Base-by-base conservation (phyloP, 2,113 vertebrate species). In the Tringa solitaria region DNA sequence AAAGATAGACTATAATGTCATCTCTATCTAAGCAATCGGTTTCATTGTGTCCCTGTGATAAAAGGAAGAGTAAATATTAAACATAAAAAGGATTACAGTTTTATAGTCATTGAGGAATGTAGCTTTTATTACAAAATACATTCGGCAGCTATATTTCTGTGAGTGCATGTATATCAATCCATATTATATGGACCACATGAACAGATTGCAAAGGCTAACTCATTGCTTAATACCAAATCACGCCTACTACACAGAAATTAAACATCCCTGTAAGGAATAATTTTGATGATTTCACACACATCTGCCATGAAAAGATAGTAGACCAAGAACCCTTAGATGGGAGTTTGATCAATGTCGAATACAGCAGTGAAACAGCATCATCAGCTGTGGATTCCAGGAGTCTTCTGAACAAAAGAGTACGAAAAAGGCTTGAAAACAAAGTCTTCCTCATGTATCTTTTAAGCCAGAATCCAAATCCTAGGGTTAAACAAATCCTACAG, bases 61-160 rank as follows among this genome's bases (percentile, higher is more conserved):
- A 91, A 82, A 82, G 60, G 65, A 90, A 39, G 35, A 73, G 90
- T 87, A 96, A 96, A 95, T 92, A 96, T 82, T 54, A 73, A 87
- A 43, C 45, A 75, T 35, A 8, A 50, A 33, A 64, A 27, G 54
- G 46, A 77, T 37, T 87, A 63, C 1, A 7, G 9, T 27, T 89
- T 63, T 48, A 27, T 4, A 84, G 57, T 8, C 2, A 0, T 26
- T 72, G 15, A 35, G 57, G 16, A 76, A 43, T 8, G 41, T 30
- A 54, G 16, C 5, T 39, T 77, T 73, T 19, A 54, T 59, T 51
- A 28, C 43, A 54, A 72, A 89, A 75, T 3, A 37, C 30, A 56
- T 20, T 11, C 53, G 19, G 61, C 63, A 56, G 1, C 28, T 84
- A 3, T 4, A 17, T 41, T 74, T 59, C 76, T 84, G 26, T 8